A percentile compares a stretch with the other conserved stretches of the same genome.
These are phyloP conservation scores for Vimba vimba DNA, from an alignment of 2,113 vertebrate genomes.

Conservation along the genomic window DNA sequence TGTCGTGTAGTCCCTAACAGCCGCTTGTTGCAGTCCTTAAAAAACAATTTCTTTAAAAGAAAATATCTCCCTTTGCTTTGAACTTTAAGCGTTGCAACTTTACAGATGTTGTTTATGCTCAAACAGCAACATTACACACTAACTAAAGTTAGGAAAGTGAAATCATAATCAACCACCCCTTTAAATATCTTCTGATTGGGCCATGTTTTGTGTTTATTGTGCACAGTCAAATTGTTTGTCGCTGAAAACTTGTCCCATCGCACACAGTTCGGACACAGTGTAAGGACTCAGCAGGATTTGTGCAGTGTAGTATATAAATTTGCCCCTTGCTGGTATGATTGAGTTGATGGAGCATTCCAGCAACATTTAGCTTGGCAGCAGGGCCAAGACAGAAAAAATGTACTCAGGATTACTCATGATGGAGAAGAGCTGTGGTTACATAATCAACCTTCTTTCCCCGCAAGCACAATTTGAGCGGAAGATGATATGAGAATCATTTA, in stretches of 20 bases:
- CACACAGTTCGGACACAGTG: not conserved
- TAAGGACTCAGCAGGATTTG: not conserved
- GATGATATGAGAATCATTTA: constrained; percentile 23
- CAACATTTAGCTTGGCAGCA: constrained; percentile 25
- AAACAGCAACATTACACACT: too few species aligned
- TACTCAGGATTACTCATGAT: constrained; percentile 18
- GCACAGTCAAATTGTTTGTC: not conserved
- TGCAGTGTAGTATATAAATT: constrained; percentile 19
- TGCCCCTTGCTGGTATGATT: constrained; percentile 4
- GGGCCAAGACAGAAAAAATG: constrained; percentile 15
- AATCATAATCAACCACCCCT: too few species aligned
- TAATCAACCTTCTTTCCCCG: not conserved
- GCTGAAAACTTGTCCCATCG: not conserved
- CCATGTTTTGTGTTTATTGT: not conserved
- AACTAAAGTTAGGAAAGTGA: too few species aligned
- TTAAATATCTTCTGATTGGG: not conserved
- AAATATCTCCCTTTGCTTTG: too few species aligned
- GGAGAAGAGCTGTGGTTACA: not conserved
- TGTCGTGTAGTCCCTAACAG: too few species aligned
- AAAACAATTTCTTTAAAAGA: too few species aligned
- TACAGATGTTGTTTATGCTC: too few species aligned
- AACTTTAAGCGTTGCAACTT: too few species aligned
- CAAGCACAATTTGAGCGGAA: constrained; percentile 8
- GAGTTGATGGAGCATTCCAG: not conserved
- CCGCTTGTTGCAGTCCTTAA: too few species aligned